Evolutionary conservation across 2,113 vertebrate species (phyloP), one percentile per base, ranked within the genome.

Genomic region (Otis tarda): DNA sequence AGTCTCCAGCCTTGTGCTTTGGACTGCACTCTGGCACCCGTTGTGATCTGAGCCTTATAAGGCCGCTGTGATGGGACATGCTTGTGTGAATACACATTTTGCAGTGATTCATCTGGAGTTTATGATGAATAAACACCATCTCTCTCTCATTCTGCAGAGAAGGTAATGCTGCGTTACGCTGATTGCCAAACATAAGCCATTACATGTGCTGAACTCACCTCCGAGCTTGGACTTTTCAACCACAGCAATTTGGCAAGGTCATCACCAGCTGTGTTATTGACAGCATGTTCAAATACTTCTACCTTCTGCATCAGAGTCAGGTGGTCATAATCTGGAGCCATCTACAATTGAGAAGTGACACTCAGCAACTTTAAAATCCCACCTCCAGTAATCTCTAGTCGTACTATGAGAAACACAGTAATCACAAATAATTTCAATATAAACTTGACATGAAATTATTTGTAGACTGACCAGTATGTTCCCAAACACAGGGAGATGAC

Each of bases 231-330:
- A 93, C 99, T 99, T 97, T 99, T 99, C 60, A 99, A 97, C 99
- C 99, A 99, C 56, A 99, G 97, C 39, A 99, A 98, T 83, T 99
- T 99, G 96, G 99, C 99, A 87, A 99, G 98, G 96, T 99, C 99
- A 2, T 99, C 99, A 11, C 99, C 99, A 0, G 99, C 99, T 1
- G 99, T 99, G 96, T 99, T 99, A 89, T 99, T 99, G 78, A 99
- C 99, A 0, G 99, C 99, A 1, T 99, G 99, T 80, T 99, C 99
- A 79, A 99, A 99, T 91, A 99, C 99, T 96, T 99, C 99, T 21
- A 99, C 99, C 94, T 99, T 99, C 98, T 99, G 99, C 99, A 99
- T 99, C 95, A 99, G 98, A 2, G 99, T 99, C 94, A 99, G 97
- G 97, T 99, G 99, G 91, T 99, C 99, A 12, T 99, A 99, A 98